Base-by-base conservation (phyloP, 2,888 invertebrate species). In the Atherix ibis region DNA sequence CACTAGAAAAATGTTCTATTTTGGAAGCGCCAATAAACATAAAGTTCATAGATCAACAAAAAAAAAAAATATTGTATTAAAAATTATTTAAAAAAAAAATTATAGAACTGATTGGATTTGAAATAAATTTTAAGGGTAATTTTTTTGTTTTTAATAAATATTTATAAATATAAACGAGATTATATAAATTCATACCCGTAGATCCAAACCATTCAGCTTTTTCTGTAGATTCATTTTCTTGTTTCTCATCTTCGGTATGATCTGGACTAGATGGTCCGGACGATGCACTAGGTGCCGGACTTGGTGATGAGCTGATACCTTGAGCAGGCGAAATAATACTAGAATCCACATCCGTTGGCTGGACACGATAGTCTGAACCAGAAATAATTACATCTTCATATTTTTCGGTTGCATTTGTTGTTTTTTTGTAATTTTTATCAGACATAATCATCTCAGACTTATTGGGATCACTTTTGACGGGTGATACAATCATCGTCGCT, bases 191-290 rank as follows among this genome's bases (percentile, higher is more conserved):
- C n/a, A n/a, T n/a, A n/a, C n/a, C n/a, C n/a, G n/a, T n/a, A n/a
- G n/a, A 22, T 27, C 50, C 45, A 19, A 34, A n/a, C 37, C 49
- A 40, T 42, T 58, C 50, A 12, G 57, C 61, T 49, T 70, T 70
- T 51, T 69, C 69, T 36, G 67, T 68, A 37, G 62, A 60, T 49
- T 70, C 69, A 32, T 66, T 63, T 45, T 70, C 69, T 48, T 70
- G 68, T 45, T 70, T 70, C 39, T 63, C 63, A 37, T 63, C 62
- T 44, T 62, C 62, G 2, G 63, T 63, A 35, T 60, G 56, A 13
- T 58, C 58, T 3, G 62, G 60, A 19, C 63, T 64, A 2, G 68
- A 58, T 2, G 57, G 58, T 8, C 56, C 58, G 4, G 62, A 62
- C 12, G 61, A 61, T 30, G 54, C 53, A 41, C 60, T 59, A 29